Evolutionary conservation across 2,113 vertebrate genomes (phyloP), one percentile per base, ranked within the genome.

Genomic region (Daboia siamensis): DNA sequence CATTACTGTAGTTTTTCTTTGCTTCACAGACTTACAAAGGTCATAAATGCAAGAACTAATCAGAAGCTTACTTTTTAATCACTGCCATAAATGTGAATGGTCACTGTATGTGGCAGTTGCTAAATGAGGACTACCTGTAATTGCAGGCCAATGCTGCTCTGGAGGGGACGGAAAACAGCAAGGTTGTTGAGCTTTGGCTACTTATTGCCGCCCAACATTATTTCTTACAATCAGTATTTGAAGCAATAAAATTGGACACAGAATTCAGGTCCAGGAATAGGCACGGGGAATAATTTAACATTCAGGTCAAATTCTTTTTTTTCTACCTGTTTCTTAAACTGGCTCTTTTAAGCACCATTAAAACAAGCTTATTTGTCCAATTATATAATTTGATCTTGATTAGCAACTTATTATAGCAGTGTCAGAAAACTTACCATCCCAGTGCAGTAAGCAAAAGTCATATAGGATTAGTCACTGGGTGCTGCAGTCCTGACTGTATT

Each of bases 361-460:
- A 52, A 64, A 91, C 48, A 61, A 88, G 90, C 6, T 48, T 13
- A 93, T 87, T 17, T 33, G 3, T 5, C 48, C 39, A 85, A 57
- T 57, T 86, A 56, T 29, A 87, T 80, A 44, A 80, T 80, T 21
- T 21, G 33, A 80, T 39, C 74, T 80, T 80, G 74, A 80, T 80
- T 39, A 80, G 33, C 7, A 21, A 54, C 61, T 56, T 90, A 86
- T 13, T 3, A 29, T 15, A 91, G 21, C 44, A 59, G 88, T 0
- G 33, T 1, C 69, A 64, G 91, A 92, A 15, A 90, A 4, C 48
- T 51, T 54, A 0, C 5, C 89, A 80, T 87, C 93, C 57, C 80
- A 39, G 26, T 29, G 88, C n/a, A 86, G 87, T 55, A 55, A 21
- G 91, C 87, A 95, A 93, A 11, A 51, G 85, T 39, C 90, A 61